Conservation (phyloP, 2,797 vertebrate genomes). For the Mus minutoides region DNA sequence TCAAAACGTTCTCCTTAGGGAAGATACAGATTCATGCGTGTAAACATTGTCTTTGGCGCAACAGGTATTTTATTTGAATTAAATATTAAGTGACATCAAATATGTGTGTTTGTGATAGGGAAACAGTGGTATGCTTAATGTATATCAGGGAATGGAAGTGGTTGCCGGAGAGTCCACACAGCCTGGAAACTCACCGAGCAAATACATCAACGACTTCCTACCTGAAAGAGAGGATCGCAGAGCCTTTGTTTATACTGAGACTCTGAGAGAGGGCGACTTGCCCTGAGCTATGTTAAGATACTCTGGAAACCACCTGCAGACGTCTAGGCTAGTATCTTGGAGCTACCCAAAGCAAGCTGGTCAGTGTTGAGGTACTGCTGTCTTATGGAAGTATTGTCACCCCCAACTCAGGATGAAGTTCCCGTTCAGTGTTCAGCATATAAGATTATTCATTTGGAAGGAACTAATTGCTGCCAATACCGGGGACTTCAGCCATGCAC, state of each 20-base stretch:
- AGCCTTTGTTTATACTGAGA: constrained; percentile 51
- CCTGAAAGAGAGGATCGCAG: neutral
- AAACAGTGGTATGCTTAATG: constrained; percentile 28
- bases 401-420: neutral
- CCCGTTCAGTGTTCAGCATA: accelerated
- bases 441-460: neutral
- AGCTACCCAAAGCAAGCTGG: accelerated
- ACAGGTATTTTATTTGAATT: constrained; percentile 68
- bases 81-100: constrained; percentile 67
- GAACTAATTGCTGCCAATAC: too few species aligned
- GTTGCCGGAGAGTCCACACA: accelerated
- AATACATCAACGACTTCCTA: neutral
- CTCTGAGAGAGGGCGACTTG: neutral
- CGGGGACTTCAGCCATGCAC: neutral
- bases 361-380: accelerated
- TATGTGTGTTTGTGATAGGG: neutral
- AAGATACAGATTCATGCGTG: neutral
- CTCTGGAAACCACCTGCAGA: neutral
- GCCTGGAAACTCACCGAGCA: neutral
- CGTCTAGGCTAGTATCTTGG: neutral
- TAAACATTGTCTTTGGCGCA: constrained; percentile 53
- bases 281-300: neutral
- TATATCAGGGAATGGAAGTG: neutral
- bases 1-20: constrained; percentile 23
- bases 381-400: accelerated